Percentiles rank a stretch among this genome's conserved stretches.
Evolutionary conservation across 2,797 vertebrate genomes (phyloP).

Genomic region (Pachyuromys duprasi): DNA sequence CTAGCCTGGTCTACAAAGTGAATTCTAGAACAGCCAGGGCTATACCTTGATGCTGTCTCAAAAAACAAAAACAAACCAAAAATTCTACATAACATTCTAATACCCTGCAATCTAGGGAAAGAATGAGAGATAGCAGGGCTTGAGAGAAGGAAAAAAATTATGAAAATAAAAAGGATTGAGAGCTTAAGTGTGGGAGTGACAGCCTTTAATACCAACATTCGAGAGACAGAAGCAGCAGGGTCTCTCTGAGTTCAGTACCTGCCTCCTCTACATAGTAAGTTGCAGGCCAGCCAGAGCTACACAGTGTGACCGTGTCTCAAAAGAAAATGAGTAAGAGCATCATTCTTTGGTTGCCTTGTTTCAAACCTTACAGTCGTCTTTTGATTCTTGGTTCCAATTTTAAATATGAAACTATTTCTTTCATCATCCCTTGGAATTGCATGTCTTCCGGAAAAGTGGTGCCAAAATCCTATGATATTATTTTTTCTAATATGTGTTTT

Average conservation of each 20-base stretch:
- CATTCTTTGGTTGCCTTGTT: background rate
- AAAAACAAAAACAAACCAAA: background rate
- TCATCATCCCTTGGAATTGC: background rate
- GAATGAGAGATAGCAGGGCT: background rate
- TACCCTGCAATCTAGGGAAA: background rate
- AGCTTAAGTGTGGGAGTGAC: background rate
- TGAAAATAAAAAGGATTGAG: background rate
- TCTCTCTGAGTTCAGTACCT: background rate
- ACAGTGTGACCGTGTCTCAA: background rate
- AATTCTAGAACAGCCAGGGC: background rate
- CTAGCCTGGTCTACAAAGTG: background rate
- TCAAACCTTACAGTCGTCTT: background rate
- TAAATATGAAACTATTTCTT: background rate
- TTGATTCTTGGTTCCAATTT: background rate
- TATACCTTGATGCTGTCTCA: background rate
- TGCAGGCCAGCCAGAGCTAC: background rate
- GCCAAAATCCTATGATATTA: background rate
- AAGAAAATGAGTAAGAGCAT: background rate
- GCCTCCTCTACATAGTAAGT: background rate
- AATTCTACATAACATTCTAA: background rate
- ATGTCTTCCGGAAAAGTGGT: background rate
- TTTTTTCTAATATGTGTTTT: background rate
- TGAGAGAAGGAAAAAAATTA: background rate
- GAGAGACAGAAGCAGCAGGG: background rate
- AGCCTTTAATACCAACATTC: background rate